Percentiles rank a stretch among this genome's conserved stretches.
Evolutionary conservation across 2,888 invertebrate genomes (phyloP).

Genomic region (Cosmorhoe ocellata): DNA sequence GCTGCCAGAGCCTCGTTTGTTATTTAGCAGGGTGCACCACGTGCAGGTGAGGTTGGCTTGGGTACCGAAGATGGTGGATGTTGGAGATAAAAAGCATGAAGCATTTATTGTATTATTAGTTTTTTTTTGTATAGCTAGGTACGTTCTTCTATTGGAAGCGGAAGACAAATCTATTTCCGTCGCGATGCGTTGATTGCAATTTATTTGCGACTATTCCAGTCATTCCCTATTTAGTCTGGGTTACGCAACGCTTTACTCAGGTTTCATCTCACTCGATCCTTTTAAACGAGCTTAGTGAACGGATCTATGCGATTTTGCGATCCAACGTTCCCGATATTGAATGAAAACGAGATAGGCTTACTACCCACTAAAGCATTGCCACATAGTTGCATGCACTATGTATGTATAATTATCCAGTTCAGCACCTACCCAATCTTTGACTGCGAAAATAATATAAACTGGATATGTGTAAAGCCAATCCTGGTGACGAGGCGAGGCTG

Average conservation of each 20-base stretch:
- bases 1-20: too few relatives aligned
- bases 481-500: too few relatives aligned
- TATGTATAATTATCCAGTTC: too few relatives aligned
- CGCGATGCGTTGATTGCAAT: slow-evolving; percentile 22
- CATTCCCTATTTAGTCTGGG: slow-evolving; percentile 25
- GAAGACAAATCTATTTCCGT: slow-evolving; percentile 10
- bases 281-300: slow-evolving; percentile 29
- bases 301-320: slow-evolving; percentile 37
- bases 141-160: background rate
- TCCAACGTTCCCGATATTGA: slow-evolving; percentile 36
- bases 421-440: too few relatives aligned
- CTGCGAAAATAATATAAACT: too few relatives aligned
- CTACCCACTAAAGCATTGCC: background rate
- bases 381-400: background rate
- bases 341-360: slow-evolving; percentile 15
- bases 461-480: too few relatives aligned
- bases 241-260: slow-evolving; percentile 28
- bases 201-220: slow-evolving; percentile 29
- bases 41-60: too few relatives aligned
- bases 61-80: too few relatives aligned
- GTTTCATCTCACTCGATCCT: slow-evolving; percentile 27
- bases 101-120: too few relatives aligned
- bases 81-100: too few relatives aligned
- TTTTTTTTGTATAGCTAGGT: too few relatives aligned
- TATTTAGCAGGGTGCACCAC: too few relatives aligned